Base-by-base conservation (phyloP, 2,888 invertebrate genomes). In the Athalia rosae region DNA sequence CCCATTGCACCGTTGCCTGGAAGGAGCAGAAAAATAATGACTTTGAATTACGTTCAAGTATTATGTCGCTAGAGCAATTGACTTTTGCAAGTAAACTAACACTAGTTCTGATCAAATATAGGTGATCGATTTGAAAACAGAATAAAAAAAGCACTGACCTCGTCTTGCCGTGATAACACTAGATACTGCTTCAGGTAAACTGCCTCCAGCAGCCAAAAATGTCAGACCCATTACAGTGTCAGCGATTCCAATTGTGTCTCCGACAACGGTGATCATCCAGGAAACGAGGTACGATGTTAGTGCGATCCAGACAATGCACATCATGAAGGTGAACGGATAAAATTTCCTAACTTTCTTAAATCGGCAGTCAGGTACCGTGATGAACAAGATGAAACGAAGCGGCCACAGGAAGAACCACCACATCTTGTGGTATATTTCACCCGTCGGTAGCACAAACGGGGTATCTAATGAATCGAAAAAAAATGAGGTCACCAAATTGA, bases 151-250 rank as follows among this genome's bases (percentile, higher is more conserved):
- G 28, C 66, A 82, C 88, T 86, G 90, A 96, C 97, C 98, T 93
- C 95, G 94, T 85, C 95, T 92, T 0, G 97, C 94, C 86, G 97
- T 95, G 81, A 98, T 96, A 53, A 95, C 93, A 85, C 97, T 96
- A 0, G 97, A 96, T 47, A 94, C 92, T 11, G 93, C 92, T 89
- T 95, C 98, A 0, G 98, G 98, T 83, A 98, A 92, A 83, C 96
- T 96, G 1, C 97, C 97, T 3, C 98, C 98, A 15, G 96, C 96
- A 0, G 98, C 97, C 79, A 98, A 91, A 85, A 98, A 95, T 0
- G 97, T 97, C 85, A 98, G 93, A 3, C 98, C 98, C 95, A 98
- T 96, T 0, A 98, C 94, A 8, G 96, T 95, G 83, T 97, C 97
- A 0, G 97, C 95, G 69, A 98, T 95, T 4, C 92, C 91, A 61